These are phyloP conservation scores for Hyposoter dolosus DNA, from an alignment of 2,888 invertebrate species.

Conservation along the genomic window DNA sequence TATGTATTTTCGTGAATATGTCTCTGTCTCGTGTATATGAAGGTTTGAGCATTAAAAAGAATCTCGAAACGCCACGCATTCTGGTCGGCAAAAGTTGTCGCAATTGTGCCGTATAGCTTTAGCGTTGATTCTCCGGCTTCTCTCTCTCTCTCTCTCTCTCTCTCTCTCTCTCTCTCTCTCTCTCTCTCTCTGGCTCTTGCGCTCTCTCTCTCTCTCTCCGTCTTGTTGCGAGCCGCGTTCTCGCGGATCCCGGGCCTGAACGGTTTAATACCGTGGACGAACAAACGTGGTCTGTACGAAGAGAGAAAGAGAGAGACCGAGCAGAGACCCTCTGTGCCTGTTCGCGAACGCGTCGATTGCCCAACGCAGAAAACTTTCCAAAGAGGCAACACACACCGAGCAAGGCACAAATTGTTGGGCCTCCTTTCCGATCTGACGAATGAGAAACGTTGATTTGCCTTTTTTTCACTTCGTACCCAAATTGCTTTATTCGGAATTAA, in stretches of 20 bases:
- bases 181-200: constrained; percentile 33
- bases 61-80: constrained; percentile 74
- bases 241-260: constrained; percentile 51
- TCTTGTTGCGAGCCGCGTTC: constrained; percentile 27
- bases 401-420: constrained; percentile 38
- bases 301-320: constrained; percentile 34
- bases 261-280: constrained; percentile 44
- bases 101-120: constrained; percentile 71
- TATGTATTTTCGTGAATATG: not conserved
- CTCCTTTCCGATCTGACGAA: constrained; percentile 36
- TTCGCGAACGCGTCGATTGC: constrained; percentile 60
- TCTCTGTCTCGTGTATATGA: not conserved
- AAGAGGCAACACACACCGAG: constrained; percentile 64
- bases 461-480: not conserved
- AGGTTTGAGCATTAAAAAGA: constrained; percentile 6
- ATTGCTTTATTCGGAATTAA: not conserved
- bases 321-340: constrained; percentile 45
- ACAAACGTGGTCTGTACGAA: constrained; percentile 37
- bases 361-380: constrained; percentile 68
- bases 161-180: constrained; percentile 37
- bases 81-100: constrained; percentile 74
- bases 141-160: constrained; percentile 36
- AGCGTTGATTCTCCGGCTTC: constrained; percentile 59
- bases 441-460: constrained; percentile 12
- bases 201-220: constrained; percentile 10